Evolutionary conservation across 2,888 invertebrate genomes (phyloP).

Genomic region (Volucella inanis): DNA sequence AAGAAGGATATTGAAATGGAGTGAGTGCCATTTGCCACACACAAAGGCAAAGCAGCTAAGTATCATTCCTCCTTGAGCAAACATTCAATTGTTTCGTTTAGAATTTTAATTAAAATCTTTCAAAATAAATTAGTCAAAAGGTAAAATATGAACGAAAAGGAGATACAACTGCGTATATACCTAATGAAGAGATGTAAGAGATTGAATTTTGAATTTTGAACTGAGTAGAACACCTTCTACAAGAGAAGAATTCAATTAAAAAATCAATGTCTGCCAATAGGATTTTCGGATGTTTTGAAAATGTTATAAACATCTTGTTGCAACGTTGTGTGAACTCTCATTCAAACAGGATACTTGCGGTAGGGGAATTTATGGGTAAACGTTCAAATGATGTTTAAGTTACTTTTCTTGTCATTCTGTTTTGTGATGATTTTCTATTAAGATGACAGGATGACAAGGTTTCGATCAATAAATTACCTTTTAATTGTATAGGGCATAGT

Average conservation of each 20-base stretch:
- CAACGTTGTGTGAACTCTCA: not conserved
- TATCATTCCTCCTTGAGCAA: not conserved
- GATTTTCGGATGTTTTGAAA: not conserved
- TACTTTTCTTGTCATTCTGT: too few species aligned
- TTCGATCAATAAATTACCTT: too few species aligned
- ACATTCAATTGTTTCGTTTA: conserved; percentile 26
- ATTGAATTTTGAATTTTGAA: not conserved
- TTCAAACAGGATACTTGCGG: not conserved
- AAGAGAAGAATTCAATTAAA: conserved; percentile 8
- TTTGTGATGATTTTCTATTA: too few species aligned
- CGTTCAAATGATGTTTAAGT: not conserved
- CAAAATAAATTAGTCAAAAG: conserved; percentile 23
- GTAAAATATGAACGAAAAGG: not conserved
- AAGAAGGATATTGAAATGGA: not conserved
- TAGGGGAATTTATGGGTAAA: not conserved
- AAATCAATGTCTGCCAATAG: not conserved
- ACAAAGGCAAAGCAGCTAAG: too few species aligned
- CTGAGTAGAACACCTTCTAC: not conserved
- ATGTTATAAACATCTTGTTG: not conserved
- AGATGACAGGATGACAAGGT: too few species aligned
- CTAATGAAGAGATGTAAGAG: too few species aligned
- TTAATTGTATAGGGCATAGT: too few species aligned
- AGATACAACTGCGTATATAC: too few species aligned
- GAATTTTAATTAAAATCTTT: conserved; percentile 35
- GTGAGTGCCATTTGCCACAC: too few species aligned